These are phyloP conservation scores for Machimus atricapillus DNA, from an alignment of 2,888 invertebrate species.

Conservation along the genomic window DNA sequence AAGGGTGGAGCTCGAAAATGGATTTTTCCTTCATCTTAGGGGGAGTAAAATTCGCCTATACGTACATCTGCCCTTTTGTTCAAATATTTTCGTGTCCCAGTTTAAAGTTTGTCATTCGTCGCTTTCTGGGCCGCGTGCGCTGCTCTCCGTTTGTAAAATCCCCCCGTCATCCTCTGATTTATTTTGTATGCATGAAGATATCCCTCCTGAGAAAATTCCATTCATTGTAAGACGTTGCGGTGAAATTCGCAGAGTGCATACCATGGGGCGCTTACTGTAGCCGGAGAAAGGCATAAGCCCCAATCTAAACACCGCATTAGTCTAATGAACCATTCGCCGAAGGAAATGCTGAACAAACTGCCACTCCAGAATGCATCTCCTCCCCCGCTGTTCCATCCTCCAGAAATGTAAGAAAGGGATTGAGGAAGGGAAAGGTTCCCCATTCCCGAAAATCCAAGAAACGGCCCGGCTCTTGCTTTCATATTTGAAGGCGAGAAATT, in stretches of 20 bases:
- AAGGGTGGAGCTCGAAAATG: background rate
- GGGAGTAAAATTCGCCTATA: background rate
- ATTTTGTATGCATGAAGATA: constrained; percentile 28
- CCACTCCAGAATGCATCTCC: background rate
- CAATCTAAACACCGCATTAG: constrained; percentile 60
- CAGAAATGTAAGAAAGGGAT: background rate
- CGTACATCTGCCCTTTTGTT: background rate
- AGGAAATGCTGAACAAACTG: constrained; percentile 27
- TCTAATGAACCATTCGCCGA: constrained; percentile 59
- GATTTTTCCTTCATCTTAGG: background rate
- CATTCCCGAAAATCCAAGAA: background rate
- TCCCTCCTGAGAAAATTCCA: constrained; percentile 8
- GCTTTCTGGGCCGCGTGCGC: background rate
- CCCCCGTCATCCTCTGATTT: constrained; percentile 11
- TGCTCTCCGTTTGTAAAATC: background rate
- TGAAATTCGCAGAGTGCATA: background rate
- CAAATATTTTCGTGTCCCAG: constrained; percentile 7
- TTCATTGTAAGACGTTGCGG: constrained; percentile 15
- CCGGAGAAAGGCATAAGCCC: constrained; percentile 1
- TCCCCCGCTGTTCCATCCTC: background rate
- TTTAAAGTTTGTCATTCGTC: constrained; percentile 1
- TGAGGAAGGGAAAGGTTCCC: background rate
- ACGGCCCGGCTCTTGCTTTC: background rate
- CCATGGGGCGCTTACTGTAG: background rate
- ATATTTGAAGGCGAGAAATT: background rate